Conservation (phyloP, 1,140 invertebrate genomes). For the Latrodectus geometricus region DNA sequence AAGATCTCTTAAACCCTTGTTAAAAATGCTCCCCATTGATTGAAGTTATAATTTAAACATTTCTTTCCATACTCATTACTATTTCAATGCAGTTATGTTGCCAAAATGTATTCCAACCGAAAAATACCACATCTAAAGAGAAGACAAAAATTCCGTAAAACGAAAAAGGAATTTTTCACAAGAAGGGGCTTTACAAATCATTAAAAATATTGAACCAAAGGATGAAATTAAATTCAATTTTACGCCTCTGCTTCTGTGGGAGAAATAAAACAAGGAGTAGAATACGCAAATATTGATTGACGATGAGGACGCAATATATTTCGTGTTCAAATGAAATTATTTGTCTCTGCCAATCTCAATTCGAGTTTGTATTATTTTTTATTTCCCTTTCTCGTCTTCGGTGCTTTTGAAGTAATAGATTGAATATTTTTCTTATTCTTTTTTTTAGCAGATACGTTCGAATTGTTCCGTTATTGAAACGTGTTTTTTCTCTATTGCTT, state of each 20-base stretch:
- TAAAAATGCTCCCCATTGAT: no score
- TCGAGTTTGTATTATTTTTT: slow-evolving; percentile 15
- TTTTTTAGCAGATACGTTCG: not conserved
- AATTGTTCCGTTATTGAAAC: slow-evolving; percentile 27
- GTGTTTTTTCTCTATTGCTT: slow-evolving; percentile 9
- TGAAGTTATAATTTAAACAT: no score
- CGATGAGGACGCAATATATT: slow-evolving; percentile 12
- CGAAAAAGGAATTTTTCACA: no score
- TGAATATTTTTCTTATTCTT: slow-evolving; percentile 10
- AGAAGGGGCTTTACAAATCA: no score
- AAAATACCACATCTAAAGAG: no score
- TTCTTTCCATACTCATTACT: no score
- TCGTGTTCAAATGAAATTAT: slow-evolving; percentile 22
- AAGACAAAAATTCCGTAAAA: no score
- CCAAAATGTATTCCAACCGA: no score
- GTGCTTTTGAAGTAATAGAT: slow-evolving; percentile 28
- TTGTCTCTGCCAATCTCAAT: slow-evolving; percentile 33
- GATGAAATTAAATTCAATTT: slow-evolving; percentile 50
- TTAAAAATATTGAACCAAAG: slow-evolving; percentile 22
- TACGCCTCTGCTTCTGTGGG: not conserved
- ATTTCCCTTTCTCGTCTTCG: not conserved
- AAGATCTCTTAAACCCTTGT: no score
- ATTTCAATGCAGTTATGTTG: no score
- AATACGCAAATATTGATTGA: slow-evolving; percentile 34
- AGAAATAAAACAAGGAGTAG: slow-evolving; percentile 18